These are phyloP conservation scores for Thymelicus sylvestris DNA, from an alignment of 2,888 invertebrate genomes.

Conservation along the genomic window DNA sequence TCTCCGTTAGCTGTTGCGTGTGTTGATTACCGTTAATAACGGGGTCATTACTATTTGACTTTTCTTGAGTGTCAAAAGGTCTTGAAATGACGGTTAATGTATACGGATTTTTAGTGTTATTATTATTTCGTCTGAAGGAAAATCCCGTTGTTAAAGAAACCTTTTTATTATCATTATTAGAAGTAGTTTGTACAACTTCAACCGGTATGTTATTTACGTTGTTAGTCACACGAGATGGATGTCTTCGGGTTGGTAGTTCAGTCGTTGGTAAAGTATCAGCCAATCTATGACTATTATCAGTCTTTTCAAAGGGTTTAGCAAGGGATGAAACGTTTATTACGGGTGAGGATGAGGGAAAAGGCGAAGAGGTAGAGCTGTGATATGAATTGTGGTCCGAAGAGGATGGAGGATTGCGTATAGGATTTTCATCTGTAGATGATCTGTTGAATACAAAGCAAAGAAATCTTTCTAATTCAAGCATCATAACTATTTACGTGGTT, in stretches of 20 bases:
- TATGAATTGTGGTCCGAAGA: constrained; percentile 74
- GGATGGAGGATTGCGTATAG: constrained; percentile 66
- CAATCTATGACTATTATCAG: constrained; percentile 72
- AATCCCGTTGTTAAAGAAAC: constrained; percentile 79
- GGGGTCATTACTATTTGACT: constrained; percentile 44
- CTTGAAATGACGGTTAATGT: constrained; percentile 75
- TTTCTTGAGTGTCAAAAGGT: constrained; percentile 63
- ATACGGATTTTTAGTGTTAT: constrained; percentile 74
- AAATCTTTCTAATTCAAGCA: constrained; percentile 77
- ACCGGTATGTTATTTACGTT: constrained; percentile 58
- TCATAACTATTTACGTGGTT: constrained; percentile 39
- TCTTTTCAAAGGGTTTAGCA: constrained; percentile 80
- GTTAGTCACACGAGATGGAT: constrained; percentile 64
- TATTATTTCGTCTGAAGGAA: constrained; percentile 76
- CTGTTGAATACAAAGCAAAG: constrained; percentile 85
- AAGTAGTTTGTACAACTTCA: constrained; percentile 58
- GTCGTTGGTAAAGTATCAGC: constrained; percentile 66
- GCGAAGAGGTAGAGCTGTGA: constrained; percentile 62
- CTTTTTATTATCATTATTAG: constrained; percentile 64
- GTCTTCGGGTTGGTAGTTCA: constrained; percentile 61
- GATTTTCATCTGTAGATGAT: constrained; percentile 83
- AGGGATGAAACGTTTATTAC: constrained; percentile 74
- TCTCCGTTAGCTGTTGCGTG: constrained; percentile 51
- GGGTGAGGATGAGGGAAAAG: constrained; percentile 58
- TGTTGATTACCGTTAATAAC: constrained; percentile 42